Evolutionary conservation across 1,140 invertebrate species (phyloP).

Genomic region (Drosophila bifasciata): DNA sequence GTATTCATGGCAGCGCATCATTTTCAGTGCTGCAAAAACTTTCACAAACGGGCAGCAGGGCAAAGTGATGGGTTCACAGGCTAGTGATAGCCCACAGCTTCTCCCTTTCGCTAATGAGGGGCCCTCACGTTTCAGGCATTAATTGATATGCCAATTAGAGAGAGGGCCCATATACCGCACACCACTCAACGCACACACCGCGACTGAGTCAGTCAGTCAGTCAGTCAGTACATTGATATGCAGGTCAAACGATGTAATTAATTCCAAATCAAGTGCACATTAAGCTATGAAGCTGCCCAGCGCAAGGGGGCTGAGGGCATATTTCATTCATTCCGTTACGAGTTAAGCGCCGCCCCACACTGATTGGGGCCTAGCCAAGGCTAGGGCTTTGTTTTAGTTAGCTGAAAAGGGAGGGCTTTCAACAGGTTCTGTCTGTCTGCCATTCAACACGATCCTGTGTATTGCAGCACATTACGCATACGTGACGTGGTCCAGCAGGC

Average conservation of each 20-base stretch:
- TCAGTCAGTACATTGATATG: slow-evolving; percentile 45
- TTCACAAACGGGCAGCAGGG: too few species aligned
- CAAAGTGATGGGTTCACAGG: too few species aligned
- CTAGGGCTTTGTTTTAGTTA: too few species aligned
- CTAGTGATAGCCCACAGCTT: too few species aligned
- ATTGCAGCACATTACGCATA: slow-evolving; percentile 59
- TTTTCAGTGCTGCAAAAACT: too few species aligned
- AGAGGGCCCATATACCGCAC: slow-evolving; percentile 8
- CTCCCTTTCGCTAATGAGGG: too few species aligned
- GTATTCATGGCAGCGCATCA: too few species aligned
- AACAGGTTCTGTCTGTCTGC: not conserved
- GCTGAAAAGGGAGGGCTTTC: too few species aligned
- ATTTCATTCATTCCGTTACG: slow-evolving; percentile 12
- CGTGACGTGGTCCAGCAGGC: slow-evolving; percentile 57
- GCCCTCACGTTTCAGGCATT: slow-evolving; percentile 6
- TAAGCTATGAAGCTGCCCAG: slow-evolving; percentile 31
- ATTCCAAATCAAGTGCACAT: slow-evolving; percentile 53
- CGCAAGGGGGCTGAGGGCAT: slow-evolving; percentile 1
- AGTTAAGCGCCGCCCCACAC: not conserved
- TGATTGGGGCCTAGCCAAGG: not conserved
- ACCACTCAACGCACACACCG: slow-evolving; percentile 20
- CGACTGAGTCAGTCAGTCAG: slow-evolving; percentile 19
- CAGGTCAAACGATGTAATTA: slow-evolving; percentile 53
- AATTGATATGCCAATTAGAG: slow-evolving; percentile 53
- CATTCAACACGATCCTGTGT: too few species aligned